Conservation (phyloP, 2,113 vertebrate species). For the Melanerpes aurifrons region DNA sequence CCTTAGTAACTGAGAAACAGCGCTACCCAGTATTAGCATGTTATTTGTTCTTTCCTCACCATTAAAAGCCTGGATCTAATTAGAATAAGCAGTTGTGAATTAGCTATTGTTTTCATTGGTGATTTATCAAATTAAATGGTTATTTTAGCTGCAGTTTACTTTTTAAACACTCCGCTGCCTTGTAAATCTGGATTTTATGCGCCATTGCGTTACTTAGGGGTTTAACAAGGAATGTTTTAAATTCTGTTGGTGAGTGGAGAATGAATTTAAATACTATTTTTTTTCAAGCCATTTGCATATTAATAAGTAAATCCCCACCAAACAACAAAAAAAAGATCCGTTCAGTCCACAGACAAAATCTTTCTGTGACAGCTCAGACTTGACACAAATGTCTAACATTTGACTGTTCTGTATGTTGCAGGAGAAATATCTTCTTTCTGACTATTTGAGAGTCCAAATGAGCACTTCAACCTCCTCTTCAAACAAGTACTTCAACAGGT, state of each 20-base stretch:
- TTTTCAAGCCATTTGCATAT: not conserved
- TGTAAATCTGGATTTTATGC: not conserved
- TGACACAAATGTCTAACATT: not conserved
- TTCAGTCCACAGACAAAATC: not conserved
- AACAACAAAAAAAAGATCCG: not conserved
- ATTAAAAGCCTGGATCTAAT: constrained; percentile 5
- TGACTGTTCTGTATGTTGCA: not conserved
- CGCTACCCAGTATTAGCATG: not conserved
- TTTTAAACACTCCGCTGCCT: not conserved
- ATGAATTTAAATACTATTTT: not conserved
- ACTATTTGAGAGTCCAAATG: not conserved
- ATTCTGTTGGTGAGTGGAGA: not conserved
- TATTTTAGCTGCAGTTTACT: not conserved
- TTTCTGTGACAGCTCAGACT: not conserved
- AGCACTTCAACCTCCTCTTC: not conserved
- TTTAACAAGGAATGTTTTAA: not conserved
- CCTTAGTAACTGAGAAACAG: not conserved
- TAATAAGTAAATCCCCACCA: not conserved
- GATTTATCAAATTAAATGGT: not conserved
- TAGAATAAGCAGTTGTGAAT: not conserved
- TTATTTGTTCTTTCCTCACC: not conserved
- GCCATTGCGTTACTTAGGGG: not conserved
- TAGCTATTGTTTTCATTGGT: not conserved
- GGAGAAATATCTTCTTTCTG: not conserved
- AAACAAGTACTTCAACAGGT: not conserved